Conservation (phyloP, 2,113 vertebrate genomes). For the Redunca redunca region DNA sequence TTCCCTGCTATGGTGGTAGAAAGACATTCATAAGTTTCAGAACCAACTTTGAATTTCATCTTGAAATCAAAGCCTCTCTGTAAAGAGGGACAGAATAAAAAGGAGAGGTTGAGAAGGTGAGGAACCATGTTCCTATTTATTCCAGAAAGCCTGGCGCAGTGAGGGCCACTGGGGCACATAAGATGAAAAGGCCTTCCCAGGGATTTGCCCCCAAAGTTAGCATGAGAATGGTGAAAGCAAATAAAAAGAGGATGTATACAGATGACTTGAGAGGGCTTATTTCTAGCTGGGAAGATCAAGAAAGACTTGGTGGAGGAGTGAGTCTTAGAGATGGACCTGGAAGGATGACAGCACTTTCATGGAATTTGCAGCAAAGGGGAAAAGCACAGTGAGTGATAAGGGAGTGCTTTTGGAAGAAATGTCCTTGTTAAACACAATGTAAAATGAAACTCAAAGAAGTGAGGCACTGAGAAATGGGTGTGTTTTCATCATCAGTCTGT, state of each 20-base stretch:
- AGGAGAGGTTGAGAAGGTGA: not conserved
- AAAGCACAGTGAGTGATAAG: not conserved
- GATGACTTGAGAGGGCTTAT: not conserved
- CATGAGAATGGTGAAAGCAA: not conserved
- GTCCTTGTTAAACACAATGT: not conserved
- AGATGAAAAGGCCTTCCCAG: not conserved
- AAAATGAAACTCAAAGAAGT: not conserved
- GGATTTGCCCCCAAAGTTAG: not conserved
- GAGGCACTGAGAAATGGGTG: not conserved
- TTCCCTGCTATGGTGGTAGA: not conserved
- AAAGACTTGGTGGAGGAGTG: not conserved
- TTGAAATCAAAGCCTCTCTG: not conserved
- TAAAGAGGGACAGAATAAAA: not conserved
- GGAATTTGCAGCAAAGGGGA: not conserved
- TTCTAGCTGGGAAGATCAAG: not conserved
- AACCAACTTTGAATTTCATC: not conserved
- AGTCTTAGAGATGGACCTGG: not conserved
- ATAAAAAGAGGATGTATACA: not conserved
- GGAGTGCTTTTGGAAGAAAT: not conserved
- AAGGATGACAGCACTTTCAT: not conserved
- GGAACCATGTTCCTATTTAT: not conserved
- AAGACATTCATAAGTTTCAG: not conserved
- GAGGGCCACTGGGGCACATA: not conserved
- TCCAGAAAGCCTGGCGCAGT: not conserved
- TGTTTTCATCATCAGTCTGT: not conserved